Conservation (phyloP, 2,113 vertebrate genomes). For the Oreochromis tanganicae region DNA sequence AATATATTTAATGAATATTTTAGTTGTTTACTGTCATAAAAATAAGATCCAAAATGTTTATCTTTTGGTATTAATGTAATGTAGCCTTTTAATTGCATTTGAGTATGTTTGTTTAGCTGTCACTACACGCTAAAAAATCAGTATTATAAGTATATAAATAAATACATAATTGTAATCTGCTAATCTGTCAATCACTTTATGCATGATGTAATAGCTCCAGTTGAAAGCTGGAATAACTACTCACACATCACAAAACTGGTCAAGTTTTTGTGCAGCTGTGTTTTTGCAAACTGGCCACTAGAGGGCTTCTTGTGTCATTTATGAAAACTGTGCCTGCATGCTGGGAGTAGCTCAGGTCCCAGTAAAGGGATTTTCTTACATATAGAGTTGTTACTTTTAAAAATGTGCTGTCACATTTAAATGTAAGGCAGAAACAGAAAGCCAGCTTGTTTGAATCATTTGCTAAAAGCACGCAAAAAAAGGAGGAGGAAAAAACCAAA, state of each 20-base stretch:
- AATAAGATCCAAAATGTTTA: neutral
- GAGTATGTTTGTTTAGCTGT: neutral
- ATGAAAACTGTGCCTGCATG: rapidly evolving
- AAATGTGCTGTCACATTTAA: neutral
- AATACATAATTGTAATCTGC: neutral
- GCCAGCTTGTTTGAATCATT: neutral
- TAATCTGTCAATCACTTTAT: neutral
- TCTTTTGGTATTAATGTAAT: neutral
- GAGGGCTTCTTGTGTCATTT: neutral
- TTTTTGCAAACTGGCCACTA: neutral
- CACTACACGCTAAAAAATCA: neutral
- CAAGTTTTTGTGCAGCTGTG: neutral
- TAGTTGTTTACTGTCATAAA: neutral
- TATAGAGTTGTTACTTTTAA: neutral
- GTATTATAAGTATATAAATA: neutral
- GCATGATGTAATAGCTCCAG: neutral
- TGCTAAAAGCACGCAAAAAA: neutral
- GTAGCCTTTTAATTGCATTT: neutral
- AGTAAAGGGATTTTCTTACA: neutral
- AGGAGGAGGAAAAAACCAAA: rapidly evolving
- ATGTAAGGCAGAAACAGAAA: neutral
- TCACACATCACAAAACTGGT: neutral
- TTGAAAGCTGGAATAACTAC: neutral
- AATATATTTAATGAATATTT: neutral
- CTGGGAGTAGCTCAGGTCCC: neutral